Evolutionary conservation across 2,113 vertebrate species (phyloP).

Genomic region (Oenanthe oenanthe): DNA sequence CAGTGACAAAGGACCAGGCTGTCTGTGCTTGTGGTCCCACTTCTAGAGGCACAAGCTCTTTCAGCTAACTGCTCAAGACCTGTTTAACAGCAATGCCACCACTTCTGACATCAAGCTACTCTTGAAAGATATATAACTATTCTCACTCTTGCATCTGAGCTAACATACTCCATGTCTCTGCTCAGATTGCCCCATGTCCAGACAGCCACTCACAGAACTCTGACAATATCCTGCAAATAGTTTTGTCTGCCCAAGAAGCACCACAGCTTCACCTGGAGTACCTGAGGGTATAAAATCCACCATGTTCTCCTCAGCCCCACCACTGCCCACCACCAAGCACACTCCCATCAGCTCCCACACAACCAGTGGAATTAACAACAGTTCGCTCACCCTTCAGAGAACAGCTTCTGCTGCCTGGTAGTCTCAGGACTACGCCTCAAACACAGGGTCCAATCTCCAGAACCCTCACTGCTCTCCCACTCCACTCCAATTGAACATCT

Average conservation of each 20-base stretch:
- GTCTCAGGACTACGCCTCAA: neutral
- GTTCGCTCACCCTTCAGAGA: neutral
- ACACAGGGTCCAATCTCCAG: neutral
- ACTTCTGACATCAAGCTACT: neutral
- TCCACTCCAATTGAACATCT: neutral
- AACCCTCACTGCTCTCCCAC: neutral
- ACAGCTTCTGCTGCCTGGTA: neutral
- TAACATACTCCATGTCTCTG: neutral
- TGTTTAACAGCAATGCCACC: neutral
- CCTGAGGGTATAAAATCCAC: neutral
- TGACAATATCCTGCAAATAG: neutral
- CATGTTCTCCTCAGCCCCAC: neutral
- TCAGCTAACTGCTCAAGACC: neutral
- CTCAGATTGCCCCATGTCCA: accelerated
- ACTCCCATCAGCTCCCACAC: neutral
- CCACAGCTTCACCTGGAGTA: neutral
- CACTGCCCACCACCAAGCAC: neutral
- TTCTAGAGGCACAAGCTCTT: neutral
- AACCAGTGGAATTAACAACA: neutral
- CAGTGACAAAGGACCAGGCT: neutral
- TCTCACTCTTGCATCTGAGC: neutral
- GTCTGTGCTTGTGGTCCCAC: neutral
- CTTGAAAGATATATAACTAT: neutral
- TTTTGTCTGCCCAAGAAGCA: neutral
- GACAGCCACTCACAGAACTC: neutral